phyloP scores from a whole-genome alignment of 2,888 invertebrate species.

The Trichogramma dendrolimi region DNA sequence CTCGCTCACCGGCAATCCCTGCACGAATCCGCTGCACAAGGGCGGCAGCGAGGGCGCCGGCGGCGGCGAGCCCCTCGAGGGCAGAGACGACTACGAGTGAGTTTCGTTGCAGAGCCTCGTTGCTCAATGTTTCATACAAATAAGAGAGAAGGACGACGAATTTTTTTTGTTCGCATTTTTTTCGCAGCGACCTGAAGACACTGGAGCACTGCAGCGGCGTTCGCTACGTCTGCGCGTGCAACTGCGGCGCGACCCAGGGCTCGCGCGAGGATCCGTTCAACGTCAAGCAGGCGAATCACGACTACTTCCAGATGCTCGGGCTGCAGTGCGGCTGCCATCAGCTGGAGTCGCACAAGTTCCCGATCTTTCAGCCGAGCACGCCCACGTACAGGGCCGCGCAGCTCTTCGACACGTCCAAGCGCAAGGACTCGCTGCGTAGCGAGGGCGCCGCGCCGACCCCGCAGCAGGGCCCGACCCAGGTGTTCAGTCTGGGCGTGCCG shows the following conservation, averaged over 20 bases:
- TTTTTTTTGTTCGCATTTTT: background rate
- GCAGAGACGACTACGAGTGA: slow-evolving; percentile 42
- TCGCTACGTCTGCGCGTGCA: slow-evolving; percentile 82
- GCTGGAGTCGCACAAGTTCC: slow-evolving; percentile 70
- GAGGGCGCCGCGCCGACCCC: slow-evolving; percentile 16
- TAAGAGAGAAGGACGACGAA: background rate
- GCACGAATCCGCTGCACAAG: slow-evolving; percentile 70
- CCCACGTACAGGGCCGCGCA: slow-evolving; percentile 59
- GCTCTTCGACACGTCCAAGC: slow-evolving; percentile 46
- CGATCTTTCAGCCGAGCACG: slow-evolving; percentile 80
- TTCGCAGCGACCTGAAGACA: slow-evolving; percentile 44
- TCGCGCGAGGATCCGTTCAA: slow-evolving; percentile 90
- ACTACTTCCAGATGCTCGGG: slow-evolving; percentile 75
- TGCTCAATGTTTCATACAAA: background rate
- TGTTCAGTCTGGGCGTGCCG: slow-evolving; percentile 49
- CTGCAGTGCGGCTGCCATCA: slow-evolving; percentile 74
- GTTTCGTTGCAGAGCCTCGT: background rate
- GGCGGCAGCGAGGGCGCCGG: slow-evolving; percentile 52
- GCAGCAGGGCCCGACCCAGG: slow-evolving; percentile 49
- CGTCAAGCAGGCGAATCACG: slow-evolving; percentile 80
- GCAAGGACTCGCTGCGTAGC: slow-evolving; percentile 44
- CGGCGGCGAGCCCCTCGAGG: slow-evolving; percentile 47
- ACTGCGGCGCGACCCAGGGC: slow-evolving; percentile 85
- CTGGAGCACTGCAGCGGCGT: slow-evolving; percentile 77
- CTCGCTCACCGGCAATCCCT: slow-evolving; percentile 80